Base-by-base conservation (phyloP, 1,140 invertebrate genomes). In the Eupristina koningsbergeri region DNA sequence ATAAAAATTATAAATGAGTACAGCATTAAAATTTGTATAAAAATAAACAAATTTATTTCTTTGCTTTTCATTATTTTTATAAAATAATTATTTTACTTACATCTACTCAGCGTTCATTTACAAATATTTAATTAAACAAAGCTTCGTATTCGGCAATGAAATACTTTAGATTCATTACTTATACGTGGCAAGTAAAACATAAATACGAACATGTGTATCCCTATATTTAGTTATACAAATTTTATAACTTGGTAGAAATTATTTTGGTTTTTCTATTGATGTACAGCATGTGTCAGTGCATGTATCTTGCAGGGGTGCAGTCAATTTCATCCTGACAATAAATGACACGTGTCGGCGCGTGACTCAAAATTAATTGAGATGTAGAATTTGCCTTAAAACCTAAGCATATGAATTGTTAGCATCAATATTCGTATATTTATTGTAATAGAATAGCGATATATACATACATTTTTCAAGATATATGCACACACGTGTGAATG, bases 321-420 rank as follows among this genome's bases (percentile, higher is more conserved):
- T 50, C 45, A 7, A 22, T 39, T 31, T n/a, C 58, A n/a, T 58
- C 53, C 22, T 15, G 13, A 36, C 39, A 78, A 39, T 58, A 47
- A 61, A n/a, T 22, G 87, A 71, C 92, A 91, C 91, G 91, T 89
- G 91, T 80, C 90, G 88, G 82, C 91, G 86, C 91, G 91, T 91
- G 91, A 79, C 85, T 26, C 82, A 91, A 90, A 92, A 92, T 90
- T 91, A 92, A 92, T 92, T 92, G 91, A 90, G 89, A 92, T 89
- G 88, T 90, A 47, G 64, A 80, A 80, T 80, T 80, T 71, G 71
- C 47, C 53, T 80, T 22, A 47, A 0, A 63, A 0, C n/a, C 8
- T 64, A 53, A 41, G 15, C 87, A 85, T 84, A 84, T 19, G 75
- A 74, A 84, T 86, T 88, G 88, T 90, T 89, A 88, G 84, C 69